phyloP scores from a whole-genome alignment of 1,140 invertebrate species.

The Diachasma alloeum region DNA sequence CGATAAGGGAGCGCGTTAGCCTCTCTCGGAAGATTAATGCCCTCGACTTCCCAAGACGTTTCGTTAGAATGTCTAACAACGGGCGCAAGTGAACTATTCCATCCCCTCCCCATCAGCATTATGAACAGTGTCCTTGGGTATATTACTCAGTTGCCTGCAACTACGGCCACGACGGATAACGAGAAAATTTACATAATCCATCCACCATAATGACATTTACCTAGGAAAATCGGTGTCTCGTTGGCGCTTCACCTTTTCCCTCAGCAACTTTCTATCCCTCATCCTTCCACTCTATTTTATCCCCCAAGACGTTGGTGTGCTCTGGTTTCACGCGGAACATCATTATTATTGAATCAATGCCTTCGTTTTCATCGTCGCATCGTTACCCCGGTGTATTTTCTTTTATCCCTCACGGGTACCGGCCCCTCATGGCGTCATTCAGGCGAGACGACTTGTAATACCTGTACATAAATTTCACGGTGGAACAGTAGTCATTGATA shows the following conservation, averaged over 20 bases:
- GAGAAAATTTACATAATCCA: conserved; percentile 36
- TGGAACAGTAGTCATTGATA: conserved; percentile 4
- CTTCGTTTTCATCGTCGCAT: conserved; percentile 24
- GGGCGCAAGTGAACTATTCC: neutral
- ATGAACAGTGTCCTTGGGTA: conserved; percentile 6
- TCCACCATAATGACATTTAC: conserved; percentile 34
- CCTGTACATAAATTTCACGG: neutral
- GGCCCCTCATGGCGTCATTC: neutral
- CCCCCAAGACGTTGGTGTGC: neutral
- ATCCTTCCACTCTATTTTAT: neutral
- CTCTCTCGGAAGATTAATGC: conserved; percentile 1
- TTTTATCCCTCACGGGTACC: neutral
- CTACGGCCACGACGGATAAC: conserved; percentile 31
- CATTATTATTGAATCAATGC: conserved; percentile 37
- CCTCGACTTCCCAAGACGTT: neutral
- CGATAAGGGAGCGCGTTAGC: neutral
- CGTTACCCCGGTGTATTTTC: neutral
- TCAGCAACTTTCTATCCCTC: neutral
- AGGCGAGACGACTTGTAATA: neutral
- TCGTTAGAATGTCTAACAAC: conserved; percentile 2
- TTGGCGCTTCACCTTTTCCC: neutral
- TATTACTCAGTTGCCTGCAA: conserved; percentile 4
- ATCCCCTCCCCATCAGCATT: neutral
- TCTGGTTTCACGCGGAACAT: conserved; percentile 22
- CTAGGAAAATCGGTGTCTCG: conserved; percentile 25